Percentiles rank a stretch among this genome's conserved stretches.
Conservation (phyloP, 2,888 invertebrate genomes). For the Lomographa bimaculata region DNA sequence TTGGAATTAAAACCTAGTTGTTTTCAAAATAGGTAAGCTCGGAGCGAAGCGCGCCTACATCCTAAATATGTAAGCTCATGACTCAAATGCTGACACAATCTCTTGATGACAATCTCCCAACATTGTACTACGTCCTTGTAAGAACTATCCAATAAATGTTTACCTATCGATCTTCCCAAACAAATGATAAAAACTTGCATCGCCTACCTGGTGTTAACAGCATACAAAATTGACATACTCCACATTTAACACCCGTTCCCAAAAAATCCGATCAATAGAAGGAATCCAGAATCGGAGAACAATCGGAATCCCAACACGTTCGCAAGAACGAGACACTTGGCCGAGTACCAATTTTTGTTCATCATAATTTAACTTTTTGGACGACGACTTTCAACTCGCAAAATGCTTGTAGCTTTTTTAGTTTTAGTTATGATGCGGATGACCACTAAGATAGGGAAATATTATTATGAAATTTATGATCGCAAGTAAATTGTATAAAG, state of each 20-base stretch:
- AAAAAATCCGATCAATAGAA: constrained; percentile 51
- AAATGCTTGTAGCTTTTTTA: constrained; percentile 25
- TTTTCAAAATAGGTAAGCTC: no score
- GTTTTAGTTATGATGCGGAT: no score
- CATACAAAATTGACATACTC: constrained; percentile 55
- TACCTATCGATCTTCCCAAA: constrained; percentile 19
- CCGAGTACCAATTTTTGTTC: constrained; percentile 28
- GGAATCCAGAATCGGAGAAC: constrained; percentile 61
- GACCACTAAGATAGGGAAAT: no score
- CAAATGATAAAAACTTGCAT: constrained; percentile 33
- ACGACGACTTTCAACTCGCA: constrained; percentile 6
- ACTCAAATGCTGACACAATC: no score
- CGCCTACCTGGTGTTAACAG: constrained; percentile 36
- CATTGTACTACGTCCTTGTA: no score
- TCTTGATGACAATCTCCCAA: no score
- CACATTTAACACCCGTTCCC: constrained; percentile 57
- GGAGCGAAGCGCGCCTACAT: no score
- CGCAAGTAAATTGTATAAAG: no score
- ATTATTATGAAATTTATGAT: no score
- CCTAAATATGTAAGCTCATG: no score
- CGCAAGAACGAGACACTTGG: constrained; percentile 27
- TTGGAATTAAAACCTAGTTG: no score
- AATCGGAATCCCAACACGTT: constrained; percentile 70
- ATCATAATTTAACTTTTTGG: constrained; percentile 28
- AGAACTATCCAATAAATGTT: constrained; percentile 1